phyloP scores from a whole-genome alignment of 2,888 invertebrate genomes.

The Nemotelus nigrinus region DNA sequence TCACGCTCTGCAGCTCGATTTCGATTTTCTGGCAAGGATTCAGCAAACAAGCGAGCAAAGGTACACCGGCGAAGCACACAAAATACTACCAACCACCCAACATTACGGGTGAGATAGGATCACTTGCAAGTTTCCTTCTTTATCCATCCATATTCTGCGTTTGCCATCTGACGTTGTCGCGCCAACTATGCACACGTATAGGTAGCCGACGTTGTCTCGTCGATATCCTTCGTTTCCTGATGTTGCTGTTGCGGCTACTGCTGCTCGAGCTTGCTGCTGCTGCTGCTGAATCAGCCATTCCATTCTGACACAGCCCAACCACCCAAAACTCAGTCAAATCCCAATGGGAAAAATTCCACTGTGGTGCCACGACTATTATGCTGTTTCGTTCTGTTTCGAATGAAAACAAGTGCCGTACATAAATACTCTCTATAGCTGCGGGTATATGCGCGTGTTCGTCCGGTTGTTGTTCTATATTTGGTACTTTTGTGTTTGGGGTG shows the following conservation, averaged over 20 bases:
- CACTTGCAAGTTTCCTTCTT: conserved; percentile 6
- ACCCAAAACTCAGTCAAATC: background rate
- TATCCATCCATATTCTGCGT: background rate
- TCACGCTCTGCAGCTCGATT: background rate
- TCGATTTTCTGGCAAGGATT: conserved; percentile 6
- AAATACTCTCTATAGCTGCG: background rate
- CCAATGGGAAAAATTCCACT: conserved; percentile 12
- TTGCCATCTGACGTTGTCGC: conserved; percentile 18
- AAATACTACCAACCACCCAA: background rate
- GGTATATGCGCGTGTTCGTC: conserved; percentile 2
- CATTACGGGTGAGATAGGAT: conserved; percentile 15
- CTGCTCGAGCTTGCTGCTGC: background rate
- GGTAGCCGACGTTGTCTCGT: background rate
- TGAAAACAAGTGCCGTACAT: background rate
- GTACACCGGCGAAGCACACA: background rate
- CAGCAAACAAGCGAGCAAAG: background rate
- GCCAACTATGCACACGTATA: background rate
- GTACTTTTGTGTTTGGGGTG: background rate
- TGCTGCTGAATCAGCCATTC: background rate
- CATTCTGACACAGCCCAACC: background rate
- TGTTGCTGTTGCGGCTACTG: background rate
- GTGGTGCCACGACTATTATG: conserved; percentile 2
- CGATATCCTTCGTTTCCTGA: background rate
- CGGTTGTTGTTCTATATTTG: conserved; percentile 17
- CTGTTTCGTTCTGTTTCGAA: background rate